phyloP scores from a whole-genome alignment of 2,888 invertebrate genomes.

The Drosophila kanekoi region DNA sequence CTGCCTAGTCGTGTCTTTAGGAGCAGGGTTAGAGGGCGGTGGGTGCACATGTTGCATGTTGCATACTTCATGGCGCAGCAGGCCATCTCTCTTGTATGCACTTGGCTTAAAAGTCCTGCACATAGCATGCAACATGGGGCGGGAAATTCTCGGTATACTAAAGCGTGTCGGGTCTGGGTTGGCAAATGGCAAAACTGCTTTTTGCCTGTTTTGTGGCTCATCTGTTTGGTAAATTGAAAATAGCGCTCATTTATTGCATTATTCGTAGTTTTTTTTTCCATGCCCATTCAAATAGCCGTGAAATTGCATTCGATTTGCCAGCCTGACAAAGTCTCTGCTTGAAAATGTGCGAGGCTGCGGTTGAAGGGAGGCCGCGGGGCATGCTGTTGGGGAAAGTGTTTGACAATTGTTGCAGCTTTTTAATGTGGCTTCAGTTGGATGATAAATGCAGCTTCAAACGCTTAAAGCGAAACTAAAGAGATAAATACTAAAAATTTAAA shows the following conservation, averaged over 20 bases:
- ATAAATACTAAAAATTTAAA: not conserved
- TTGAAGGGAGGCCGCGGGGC: not conserved
- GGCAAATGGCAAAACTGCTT: slow-evolving; percentile 12
- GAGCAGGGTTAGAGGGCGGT: no score
- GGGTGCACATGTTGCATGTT: slow-evolving; percentile 58
- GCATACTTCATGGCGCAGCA: slow-evolving; percentile 42
- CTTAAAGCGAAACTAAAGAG: not conserved
- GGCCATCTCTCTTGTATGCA: slow-evolving; percentile 42
- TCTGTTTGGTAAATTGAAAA: slow-evolving; percentile 75
- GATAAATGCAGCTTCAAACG: not conserved
- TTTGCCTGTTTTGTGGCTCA: slow-evolving; percentile 67
- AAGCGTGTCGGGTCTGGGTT: not conserved
- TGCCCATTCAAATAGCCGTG: slow-evolving; percentile 71
- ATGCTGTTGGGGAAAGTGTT: not conserved
- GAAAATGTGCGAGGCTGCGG: not conserved
- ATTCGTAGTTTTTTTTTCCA: slow-evolving; percentile 45
- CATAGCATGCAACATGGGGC: slow-evolving; percentile 22
- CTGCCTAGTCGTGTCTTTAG: not conserved
- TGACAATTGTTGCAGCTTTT: slow-evolving; percentile 23
- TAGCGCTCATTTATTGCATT: slow-evolving; percentile 76
- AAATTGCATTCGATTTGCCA: slow-evolving; percentile 73
- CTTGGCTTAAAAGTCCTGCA: slow-evolving; percentile 52
- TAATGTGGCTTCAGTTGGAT: slow-evolving; percentile 17
- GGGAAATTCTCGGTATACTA: not conserved
- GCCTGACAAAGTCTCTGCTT: slow-evolving; percentile 43